Base-by-base conservation (phyloP, 2,797 vertebrate species). In the Pseudochirops corinnae region DNA sequence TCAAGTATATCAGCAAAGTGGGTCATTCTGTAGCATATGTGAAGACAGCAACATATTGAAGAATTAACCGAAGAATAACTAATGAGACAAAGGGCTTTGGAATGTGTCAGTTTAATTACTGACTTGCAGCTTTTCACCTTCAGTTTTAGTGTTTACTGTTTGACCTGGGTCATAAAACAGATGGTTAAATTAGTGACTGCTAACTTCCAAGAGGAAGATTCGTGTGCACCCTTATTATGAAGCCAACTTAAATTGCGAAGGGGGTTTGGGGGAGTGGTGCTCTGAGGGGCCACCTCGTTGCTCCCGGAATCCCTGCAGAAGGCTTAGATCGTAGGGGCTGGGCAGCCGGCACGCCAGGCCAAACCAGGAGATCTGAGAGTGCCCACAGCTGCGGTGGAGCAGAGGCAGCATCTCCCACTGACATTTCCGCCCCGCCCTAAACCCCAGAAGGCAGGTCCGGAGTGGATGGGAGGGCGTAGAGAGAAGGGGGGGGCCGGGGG, bases 281-380 rank as follows among this genome's bases (percentile, higher is more conserved):
- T 9, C 67, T 46, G 67, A 82, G n/a, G 39, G 74, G 21, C 39
- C 74, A 50, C 74, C 24, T 50, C 39, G 21, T 46, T 24, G 74
- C 39, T 10, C n/a, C 39, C 21, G 9, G 74, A 21, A 39, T 46
- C 67, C 92, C 92, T 91, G 92, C 58, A 6, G 55, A 67, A 94
- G 91, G 58, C 39, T 95, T 93, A 93, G 91, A 56, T 56, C 90
- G 12, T 6, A 33, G 92, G 96, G 92, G 93, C 94, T 93, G 93
- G 11, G 1, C 0, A 9, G 12, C 28, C 91, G 1, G 58, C n/a
- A 90, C 39, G 91, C 13, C 0, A 33, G 53, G 90, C 92, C 60
- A 57, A 97, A 97, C 96, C 97, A 94, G 33, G 90, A 56, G 26
- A 91, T 82, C 9, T 1, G 9, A 91, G n/a, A 0, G 39, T n/a